phyloP scores from a whole-genome alignment of 2,888 invertebrate genomes.

The Pseudococcus viburni region DNA sequence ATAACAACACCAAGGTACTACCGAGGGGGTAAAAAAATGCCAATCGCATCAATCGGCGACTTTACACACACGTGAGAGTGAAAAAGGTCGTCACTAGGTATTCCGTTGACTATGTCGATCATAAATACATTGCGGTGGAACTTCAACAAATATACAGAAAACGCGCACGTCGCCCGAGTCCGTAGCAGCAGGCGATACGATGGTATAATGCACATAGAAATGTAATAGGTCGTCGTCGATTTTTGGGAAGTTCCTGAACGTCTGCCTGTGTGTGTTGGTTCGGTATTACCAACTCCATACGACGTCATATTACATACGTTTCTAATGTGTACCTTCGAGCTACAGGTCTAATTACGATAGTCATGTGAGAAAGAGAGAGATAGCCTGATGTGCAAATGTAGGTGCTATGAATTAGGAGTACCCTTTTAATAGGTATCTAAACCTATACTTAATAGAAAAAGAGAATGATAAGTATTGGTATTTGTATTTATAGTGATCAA shows the following conservation, averaged over 20 bases:
- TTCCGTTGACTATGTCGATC: background rate
- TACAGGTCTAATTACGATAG: background rate
- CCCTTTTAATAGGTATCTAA: background rate
- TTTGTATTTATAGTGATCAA: background rate
- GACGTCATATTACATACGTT: background rate
- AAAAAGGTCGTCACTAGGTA: constrained; percentile 7
- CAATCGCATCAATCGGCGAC: too few relatives aligned
- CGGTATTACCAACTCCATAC: background rate
- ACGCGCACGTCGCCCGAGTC: background rate
- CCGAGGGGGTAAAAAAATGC: too few relatives aligned
- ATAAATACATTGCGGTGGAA: background rate
- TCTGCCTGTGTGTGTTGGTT: background rate
- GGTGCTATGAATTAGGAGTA: background rate
- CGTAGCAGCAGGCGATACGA: background rate
- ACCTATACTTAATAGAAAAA: background rate
- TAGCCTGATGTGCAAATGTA: too few relatives aligned
- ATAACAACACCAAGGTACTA: too few relatives aligned
- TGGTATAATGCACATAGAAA: constrained; percentile 9
- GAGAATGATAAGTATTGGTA: background rate
- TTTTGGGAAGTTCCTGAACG: constrained; percentile 16
- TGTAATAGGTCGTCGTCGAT: constrained; percentile 14
- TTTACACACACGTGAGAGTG: background rate
- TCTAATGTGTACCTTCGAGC: background rate
- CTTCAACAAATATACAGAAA: background rate
- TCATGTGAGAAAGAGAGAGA: too few relatives aligned